Conservation (phyloP, 1,140 invertebrate genomes). For the Calliphora vicina region DNA sequence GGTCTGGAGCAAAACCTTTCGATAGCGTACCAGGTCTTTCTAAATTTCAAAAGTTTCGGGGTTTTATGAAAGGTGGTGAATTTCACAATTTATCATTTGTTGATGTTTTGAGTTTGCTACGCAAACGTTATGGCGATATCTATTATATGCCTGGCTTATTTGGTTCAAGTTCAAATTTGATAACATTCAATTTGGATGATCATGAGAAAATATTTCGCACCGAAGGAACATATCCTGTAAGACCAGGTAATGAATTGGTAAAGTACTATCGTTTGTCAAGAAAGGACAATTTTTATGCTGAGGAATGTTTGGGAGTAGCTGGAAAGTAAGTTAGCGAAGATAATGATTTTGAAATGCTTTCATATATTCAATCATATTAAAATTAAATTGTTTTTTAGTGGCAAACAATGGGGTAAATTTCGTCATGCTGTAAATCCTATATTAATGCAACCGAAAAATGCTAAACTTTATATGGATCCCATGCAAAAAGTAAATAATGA, state of each 20-base stretch:
- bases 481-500: slow-evolving; percentile 54
- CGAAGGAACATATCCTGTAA: slow-evolving; percentile 53
- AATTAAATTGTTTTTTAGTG: too few relatives aligned
- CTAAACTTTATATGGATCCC: slow-evolving; percentile 52
- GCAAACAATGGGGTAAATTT: slow-evolving; percentile 51
- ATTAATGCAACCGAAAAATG: slow-evolving; percentile 52
- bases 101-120: slow-evolving; percentile 4
- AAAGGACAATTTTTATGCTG: slow-evolving; percentile 48
- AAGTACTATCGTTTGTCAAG: slow-evolving; percentile 49
- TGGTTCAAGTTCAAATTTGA: slow-evolving; percentile 45
- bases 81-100: too few relatives aligned
- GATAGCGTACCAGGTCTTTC: too few relatives aligned
- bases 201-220: slow-evolving; percentile 52
- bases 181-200: slow-evolving; percentile 56
- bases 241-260: slow-evolving; percentile 48
- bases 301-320: slow-evolving; percentile 44
- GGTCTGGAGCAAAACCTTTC: too few relatives aligned
- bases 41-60: too few relatives aligned
- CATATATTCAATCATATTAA: too few relatives aligned
- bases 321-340: slow-evolving; percentile 51
- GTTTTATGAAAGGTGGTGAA: too few relatives aligned
- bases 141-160: slow-evolving; percentile 49
- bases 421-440: slow-evolving; percentile 56
- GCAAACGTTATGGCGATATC: slow-evolving; percentile 48
- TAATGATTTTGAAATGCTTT: too few relatives aligned